Conservation (phyloP, 2,113 vertebrate genomes). For the Ciconia stormi region DNA sequence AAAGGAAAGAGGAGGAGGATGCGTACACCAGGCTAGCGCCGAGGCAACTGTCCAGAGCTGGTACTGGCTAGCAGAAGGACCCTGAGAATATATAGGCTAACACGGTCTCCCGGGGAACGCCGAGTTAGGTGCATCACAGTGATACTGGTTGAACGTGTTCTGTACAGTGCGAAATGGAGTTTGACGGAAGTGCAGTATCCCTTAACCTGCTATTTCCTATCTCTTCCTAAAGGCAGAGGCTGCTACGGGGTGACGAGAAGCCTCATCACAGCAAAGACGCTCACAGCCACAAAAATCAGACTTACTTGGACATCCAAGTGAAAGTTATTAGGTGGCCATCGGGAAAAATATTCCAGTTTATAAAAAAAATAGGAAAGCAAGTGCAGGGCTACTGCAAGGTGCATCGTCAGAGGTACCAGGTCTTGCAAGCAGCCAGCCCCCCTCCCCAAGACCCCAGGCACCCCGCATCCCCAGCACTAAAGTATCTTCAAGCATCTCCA, state of each 20-base stretch:
- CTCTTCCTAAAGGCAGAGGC: background rate
- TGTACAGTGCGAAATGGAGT: conserved; percentile 1
- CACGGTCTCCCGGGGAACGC: conserved; percentile 36
- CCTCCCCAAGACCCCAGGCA: background rate
- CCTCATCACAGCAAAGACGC: background rate
- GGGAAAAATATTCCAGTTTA: background rate
- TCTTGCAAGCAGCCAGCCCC: conserved; percentile 31
- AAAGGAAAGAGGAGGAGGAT: background rate
- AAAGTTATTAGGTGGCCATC: rapidly evolving
- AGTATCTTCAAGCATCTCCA: conserved; percentile 61
- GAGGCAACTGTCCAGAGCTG: conserved; percentile 33
- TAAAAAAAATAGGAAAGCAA: background rate
- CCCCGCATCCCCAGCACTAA: background rate
- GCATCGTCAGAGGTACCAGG: conserved; percentile 19
- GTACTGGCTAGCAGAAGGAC: conserved; percentile 62
- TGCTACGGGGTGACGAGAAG: background rate
- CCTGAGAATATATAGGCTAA: conserved; percentile 61
- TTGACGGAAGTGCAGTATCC: background rate
- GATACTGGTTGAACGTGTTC: conserved; percentile 35
- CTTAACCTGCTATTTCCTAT: background rate
- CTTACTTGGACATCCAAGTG: background rate
- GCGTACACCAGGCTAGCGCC: background rate
- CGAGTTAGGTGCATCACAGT: conserved; percentile 63
- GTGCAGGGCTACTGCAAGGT: conserved; percentile 27
- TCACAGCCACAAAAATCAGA: background rate